Conservation (phyloP, 2,888 invertebrate species). For the Rhogogaster chlorosoma region DNA sequence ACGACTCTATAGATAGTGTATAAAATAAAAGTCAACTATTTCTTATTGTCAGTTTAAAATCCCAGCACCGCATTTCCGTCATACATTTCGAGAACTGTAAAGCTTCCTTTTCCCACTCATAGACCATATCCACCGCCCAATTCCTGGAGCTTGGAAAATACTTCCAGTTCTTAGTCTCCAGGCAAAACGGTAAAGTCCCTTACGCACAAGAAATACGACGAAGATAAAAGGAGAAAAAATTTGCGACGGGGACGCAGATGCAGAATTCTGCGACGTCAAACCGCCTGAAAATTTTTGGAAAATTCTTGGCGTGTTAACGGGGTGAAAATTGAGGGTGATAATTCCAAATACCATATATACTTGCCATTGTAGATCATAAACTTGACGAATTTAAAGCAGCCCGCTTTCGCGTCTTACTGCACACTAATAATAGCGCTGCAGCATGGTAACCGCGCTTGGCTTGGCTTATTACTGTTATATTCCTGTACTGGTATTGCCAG, state of each 20-base stretch:
- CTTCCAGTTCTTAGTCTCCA: background rate
- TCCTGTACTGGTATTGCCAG: conserved; percentile 22
- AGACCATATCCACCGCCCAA: no score
- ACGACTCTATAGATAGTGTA: no score
- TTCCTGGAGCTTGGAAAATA: background rate
- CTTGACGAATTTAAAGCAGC: background rate
- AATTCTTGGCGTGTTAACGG: background rate
- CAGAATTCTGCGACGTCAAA: background rate
- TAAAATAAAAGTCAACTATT: background rate
- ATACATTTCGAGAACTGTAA: background rate
- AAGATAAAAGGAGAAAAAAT: background rate
- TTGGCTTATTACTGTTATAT: conserved; percentile 20
- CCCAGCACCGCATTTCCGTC: background rate
- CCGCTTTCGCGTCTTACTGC: conserved; percentile 62
- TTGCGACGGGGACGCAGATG: background rate
- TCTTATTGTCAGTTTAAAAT: no score
- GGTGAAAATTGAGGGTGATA: background rate
- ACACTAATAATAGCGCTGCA: conserved; percentile 75
- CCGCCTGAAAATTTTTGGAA: background rate
- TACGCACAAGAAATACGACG: background rate
- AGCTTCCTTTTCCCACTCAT: background rate
- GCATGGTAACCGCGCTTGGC: conserved; percentile 71
- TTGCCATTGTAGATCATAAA: background rate
- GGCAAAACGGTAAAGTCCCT: background rate
- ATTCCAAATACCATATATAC: background rate